These are phyloP conservation scores for Macroglossus sobrinus DNA, from an alignment of 2,113 vertebrate genomes.

Conservation along the genomic window DNA sequence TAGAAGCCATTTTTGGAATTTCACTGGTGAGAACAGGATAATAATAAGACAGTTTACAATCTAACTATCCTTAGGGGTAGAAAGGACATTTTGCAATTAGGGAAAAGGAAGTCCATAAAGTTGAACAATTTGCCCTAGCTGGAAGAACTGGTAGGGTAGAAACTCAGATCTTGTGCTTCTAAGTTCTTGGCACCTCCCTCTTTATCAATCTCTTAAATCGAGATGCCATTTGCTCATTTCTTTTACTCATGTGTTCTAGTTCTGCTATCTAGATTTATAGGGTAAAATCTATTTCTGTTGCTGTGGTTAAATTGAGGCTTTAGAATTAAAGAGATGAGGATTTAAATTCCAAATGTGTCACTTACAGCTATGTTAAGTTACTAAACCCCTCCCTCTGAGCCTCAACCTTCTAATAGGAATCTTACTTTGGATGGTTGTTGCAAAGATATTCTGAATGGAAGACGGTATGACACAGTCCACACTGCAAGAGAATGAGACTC, in stretches of 20 bases:
- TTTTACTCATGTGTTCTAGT: not conserved
- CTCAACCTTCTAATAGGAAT: not conserved
- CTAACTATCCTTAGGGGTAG: not conserved
- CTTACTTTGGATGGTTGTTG: not conserved
- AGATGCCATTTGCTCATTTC: not conserved
- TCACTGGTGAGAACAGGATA: not conserved
- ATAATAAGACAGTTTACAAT: no score
- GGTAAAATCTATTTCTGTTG: not conserved
- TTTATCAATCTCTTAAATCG: not conserved
- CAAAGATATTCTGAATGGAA: not conserved
- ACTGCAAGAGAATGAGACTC: not conserved
- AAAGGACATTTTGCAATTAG: not conserved
- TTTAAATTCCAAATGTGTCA: not conserved
- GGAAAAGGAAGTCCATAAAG: not conserved
- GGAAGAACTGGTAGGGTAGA: not conserved
- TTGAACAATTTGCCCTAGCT: not conserved
- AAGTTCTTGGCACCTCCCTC: not conserved
- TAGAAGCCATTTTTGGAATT: not conserved
- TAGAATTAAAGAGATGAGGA: not conserved
- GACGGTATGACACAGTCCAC: not conserved
- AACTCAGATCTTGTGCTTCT: not conserved
- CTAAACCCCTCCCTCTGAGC: not conserved
- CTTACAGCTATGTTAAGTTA: not conserved
- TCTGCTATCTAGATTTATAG: not conserved
- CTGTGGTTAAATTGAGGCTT: not conserved